phyloP scores from a whole-genome alignment of 2,888 invertebrate species.

The Lottia gigantea region DNA sequence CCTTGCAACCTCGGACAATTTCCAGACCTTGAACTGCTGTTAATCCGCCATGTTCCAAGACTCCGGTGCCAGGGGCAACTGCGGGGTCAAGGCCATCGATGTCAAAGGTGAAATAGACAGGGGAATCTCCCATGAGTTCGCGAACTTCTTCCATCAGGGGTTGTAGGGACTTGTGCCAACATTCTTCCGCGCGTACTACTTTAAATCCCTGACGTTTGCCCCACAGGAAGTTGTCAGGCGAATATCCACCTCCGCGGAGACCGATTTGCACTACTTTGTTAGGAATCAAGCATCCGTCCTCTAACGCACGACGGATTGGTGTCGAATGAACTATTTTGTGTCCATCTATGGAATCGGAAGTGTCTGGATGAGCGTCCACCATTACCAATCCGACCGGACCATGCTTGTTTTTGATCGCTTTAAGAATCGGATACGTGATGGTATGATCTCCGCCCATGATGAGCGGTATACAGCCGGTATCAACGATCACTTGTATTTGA shows the following conservation, averaged over 20 bases:
- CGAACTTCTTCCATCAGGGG: constrained; percentile 64
- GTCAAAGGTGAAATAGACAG: constrained; percentile 66
- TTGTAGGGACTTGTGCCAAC: constrained; percentile 64
- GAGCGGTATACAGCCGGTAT: constrained; percentile 58
- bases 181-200: constrained; percentile 60
- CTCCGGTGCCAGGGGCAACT: constrained; percentile 68
- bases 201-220: constrained; percentile 62
- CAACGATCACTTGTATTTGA: constrained; percentile 44
- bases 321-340: constrained; percentile 66
- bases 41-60: constrained; percentile 65
- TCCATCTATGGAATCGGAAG: constrained; percentile 56
- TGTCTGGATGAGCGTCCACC: constrained; percentile 66
- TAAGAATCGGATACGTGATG: constrained; percentile 65
- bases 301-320: constrained; percentile 63
- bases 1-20: constrained; percentile 63
- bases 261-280: constrained; percentile 65
- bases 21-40: constrained; percentile 65
- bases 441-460: constrained; percentile 67
- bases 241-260: constrained; percentile 58
- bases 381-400: constrained; percentile 67
- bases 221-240: constrained; percentile 53
- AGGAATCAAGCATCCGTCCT: constrained; percentile 63
- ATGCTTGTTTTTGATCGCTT: constrained; percentile 64
- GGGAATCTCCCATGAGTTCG: constrained; percentile 59
- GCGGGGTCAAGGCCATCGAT: constrained; percentile 67